Conservation (phyloP, 2,888 invertebrate species). For the Ochlodes sylvanus region DNA sequence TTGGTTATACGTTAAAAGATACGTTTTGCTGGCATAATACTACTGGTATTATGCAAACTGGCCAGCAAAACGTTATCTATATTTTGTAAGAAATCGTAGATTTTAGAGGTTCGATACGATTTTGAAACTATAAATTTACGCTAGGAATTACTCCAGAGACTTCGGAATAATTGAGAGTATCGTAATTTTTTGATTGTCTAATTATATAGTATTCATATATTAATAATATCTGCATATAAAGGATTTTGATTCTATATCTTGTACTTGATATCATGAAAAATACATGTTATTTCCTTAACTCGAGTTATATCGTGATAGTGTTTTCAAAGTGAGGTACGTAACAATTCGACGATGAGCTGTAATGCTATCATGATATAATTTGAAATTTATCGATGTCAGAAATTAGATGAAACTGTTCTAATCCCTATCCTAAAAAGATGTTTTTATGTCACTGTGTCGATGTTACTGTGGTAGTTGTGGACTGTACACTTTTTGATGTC, state of each 20-base stretch:
- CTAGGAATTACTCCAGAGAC: neutral
- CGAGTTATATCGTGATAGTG: constrained; percentile 27
- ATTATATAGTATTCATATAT: constrained; percentile 22
- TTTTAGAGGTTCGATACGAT: constrained; percentile 19
- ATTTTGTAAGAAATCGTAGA: constrained; percentile 19
- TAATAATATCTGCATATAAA: constrained; percentile 15
- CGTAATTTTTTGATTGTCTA: constrained; percentile 30
- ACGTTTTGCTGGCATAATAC: neutral
- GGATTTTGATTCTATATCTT: constrained; percentile 26
- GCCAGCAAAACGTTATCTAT: neutral
- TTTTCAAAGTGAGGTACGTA: neutral
- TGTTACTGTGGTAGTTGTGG: constrained; percentile 45
- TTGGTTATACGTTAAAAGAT: neutral
- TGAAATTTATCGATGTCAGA: constrained; percentile 22
- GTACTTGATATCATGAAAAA: constrained; percentile 29
- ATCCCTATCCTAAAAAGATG: constrained; percentile 26
- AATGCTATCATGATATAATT: constrained; percentile 26
- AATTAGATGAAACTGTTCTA: constrained; percentile 10
- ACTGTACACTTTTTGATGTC: constrained; percentile 69
- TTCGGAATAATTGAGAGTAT: constrained; percentile 5
- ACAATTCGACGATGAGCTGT: neutral
- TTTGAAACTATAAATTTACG: constrained; percentile 13
- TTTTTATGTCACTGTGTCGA: constrained; percentile 44
- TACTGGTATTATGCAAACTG: no score
- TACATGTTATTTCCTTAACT: constrained; percentile 29